Percentiles rank a stretch among this genome's conserved stretches.
Evolutionary conservation across 2,888 invertebrate genomes (phyloP).

Genomic region (Leucoptera coffeella): DNA sequence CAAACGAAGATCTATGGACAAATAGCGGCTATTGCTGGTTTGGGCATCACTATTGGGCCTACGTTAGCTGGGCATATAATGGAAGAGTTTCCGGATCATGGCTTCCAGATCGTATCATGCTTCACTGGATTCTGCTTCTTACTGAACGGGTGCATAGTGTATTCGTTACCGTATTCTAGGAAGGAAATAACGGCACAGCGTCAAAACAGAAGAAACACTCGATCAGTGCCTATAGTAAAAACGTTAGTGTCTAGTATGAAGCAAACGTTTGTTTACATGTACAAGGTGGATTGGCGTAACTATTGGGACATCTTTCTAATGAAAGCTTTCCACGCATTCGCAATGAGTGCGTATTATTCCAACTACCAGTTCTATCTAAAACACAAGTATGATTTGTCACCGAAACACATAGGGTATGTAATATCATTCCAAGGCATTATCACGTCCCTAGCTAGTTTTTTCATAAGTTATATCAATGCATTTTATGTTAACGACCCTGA

Average conservation of each 20-base stretch:
- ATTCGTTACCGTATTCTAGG: slow-evolving; percentile 18
- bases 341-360: slow-evolving; percentile 53
- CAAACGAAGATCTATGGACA: slow-evolving; percentile 58
- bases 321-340: slow-evolving; percentile 51
- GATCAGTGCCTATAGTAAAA: slow-evolving; percentile 9
- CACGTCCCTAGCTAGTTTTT: slow-evolving; percentile 46
- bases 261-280: slow-evolving; percentile 37
- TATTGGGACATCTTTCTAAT: slow-evolving; percentile 55
- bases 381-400: slow-evolving; percentile 44
- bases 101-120: slow-evolving; percentile 51
- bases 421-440: slow-evolving; percentile 57
- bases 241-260: slow-evolving; percentile 15
- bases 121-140: slow-evolving; percentile 14
- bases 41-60: slow-evolving; percentile 63
- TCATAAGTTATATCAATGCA: slow-evolving; percentile 42
- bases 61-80: slow-evolving; percentile 61
- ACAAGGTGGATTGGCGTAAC: slow-evolving; percentile 47
- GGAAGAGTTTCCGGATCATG: slow-evolving; percentile 42
- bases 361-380: slow-evolving; percentile 52
- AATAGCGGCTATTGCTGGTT: slow-evolving; percentile 61
- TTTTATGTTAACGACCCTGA: slow-evolving; percentile 42
- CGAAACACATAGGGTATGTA: slow-evolving; percentile 55
- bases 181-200: slow-evolving; percentile 8
- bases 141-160: slow-evolving; percentile 29
- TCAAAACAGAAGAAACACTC: slow-evolving; percentile 7